A percentile compares a stretch with the other conserved stretches of the same genome.
Conservation (phyloP, 2,888 invertebrate species). For the Candidula unifasciata region DNA sequence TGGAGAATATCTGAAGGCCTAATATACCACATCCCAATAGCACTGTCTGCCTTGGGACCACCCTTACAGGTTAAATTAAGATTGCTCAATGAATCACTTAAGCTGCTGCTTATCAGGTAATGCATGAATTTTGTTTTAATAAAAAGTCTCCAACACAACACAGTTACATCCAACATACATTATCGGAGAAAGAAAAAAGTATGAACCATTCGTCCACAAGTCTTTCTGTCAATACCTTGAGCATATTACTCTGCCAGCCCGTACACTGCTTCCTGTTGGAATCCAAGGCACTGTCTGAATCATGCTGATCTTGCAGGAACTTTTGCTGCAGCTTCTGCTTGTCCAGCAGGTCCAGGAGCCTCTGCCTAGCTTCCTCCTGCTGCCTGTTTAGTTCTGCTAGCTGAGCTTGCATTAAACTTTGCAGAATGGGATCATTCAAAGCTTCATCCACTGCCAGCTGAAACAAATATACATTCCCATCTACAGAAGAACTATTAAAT, state of each 20-base stretch:
- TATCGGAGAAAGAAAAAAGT: no score
- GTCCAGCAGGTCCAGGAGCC: constrained; percentile 63
- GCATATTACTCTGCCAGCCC: constrained; percentile 22
- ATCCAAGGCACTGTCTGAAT: background rate
- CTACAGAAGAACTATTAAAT: no score
- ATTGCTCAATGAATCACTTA: no score
- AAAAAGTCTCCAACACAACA: no score
- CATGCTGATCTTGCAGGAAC: constrained; percentile 45
- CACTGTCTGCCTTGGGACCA: no score
- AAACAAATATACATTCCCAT: background rate
- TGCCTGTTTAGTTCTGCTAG: constrained; percentile 72
- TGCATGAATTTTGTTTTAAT: background rate
- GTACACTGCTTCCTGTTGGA: background rate
- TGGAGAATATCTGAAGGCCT: no score
- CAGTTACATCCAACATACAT: no score
- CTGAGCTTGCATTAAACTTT: constrained; percentile 62
- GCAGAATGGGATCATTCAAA: constrained; percentile 43
- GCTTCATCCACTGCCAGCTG: constrained; percentile 45
- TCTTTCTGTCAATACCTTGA: constrained; percentile 16
- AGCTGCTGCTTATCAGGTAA: no score
- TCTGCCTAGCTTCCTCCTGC: constrained; percentile 72
- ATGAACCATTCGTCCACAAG: no score
- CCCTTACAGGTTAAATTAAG: no score
- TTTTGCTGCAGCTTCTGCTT: constrained; percentile 57
- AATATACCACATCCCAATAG: no score